These are phyloP conservation scores for Drosophila setifemur DNA, from an alignment of 1,140 invertebrate genomes.

Conservation along the genomic window DNA sequence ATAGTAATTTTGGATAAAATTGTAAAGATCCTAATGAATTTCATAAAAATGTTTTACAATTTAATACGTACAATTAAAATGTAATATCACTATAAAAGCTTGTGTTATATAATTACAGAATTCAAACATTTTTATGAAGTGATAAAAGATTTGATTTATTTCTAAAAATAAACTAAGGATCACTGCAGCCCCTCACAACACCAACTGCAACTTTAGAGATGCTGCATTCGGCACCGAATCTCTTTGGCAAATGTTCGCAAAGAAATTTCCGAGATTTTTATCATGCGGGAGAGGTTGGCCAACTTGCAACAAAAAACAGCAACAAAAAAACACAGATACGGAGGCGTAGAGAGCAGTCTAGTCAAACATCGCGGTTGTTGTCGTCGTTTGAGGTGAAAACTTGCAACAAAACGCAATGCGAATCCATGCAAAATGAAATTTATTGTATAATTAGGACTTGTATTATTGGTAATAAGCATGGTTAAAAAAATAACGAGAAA, in stretches of 20 bases:
- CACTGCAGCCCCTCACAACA: too few species aligned
- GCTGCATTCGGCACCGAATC: slow-evolving; percentile 24
- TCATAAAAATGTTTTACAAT: too few species aligned
- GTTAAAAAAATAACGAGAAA: slow-evolving; percentile 63
- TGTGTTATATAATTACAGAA: too few species aligned
- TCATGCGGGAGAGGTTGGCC: slow-evolving; percentile 40
- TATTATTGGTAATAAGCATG: slow-evolving; percentile 79
- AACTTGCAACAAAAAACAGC: slow-evolving; percentile 18
- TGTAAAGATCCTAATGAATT: too few species aligned
- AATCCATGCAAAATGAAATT: slow-evolving; percentile 79
- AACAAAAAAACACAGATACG: too few species aligned
- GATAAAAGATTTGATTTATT: too few species aligned
- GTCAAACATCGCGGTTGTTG: slow-evolving; percentile 51
- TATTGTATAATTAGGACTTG: slow-evolving; percentile 82
- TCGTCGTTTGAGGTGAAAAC: slow-evolving; percentile 63
- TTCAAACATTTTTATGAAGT: too few species aligned
- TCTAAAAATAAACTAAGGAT: too few species aligned
- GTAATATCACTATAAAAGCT: too few species aligned
- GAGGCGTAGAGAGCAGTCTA: slow-evolving; percentile 60
- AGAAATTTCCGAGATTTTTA: slow-evolving; percentile 77
- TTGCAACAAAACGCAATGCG: slow-evolving; percentile 45
- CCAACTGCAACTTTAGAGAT: slow-evolving; percentile 18
- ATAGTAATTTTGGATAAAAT: too few species aligned
- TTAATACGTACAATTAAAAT: too few species aligned
- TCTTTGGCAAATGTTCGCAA: slow-evolving; percentile 48